phyloP scores from a whole-genome alignment of 2,113 vertebrate genomes.

The Gopherus evgoodei region DNA sequence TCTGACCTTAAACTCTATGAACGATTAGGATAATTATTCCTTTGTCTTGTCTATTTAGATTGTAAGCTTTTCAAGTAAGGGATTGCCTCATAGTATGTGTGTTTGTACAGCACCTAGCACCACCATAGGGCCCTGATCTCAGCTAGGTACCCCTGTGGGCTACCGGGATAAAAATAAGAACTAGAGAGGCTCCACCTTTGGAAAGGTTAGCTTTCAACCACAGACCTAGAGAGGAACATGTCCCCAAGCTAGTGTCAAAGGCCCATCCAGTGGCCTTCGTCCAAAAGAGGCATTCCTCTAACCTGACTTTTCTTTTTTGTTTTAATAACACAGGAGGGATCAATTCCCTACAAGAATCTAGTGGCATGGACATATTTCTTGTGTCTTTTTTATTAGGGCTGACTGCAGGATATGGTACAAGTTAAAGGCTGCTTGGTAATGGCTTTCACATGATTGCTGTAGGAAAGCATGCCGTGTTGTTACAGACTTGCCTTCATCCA shows the following conservation, averaged over 20 bases:
- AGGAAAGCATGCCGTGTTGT: conserved; percentile 31
- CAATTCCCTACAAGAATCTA: conserved; percentile 35
- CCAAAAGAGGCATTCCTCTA: neutral
- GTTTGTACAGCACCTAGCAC: neutral
- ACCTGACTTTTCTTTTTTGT: conserved; percentile 19
- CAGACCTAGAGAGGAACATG: rapidly evolving
- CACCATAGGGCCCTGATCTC: neutral
- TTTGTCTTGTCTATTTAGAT: neutral
- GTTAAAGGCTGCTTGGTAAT: conserved; percentile 60
- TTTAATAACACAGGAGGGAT: conserved; percentile 22
- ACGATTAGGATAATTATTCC: neutral
- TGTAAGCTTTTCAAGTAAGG: neutral
- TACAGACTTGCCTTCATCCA: conserved; percentile 56
- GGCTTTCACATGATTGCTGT: conserved; percentile 50
- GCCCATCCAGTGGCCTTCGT: neutral
- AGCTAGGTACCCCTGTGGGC: neutral
- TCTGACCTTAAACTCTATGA: neutral
- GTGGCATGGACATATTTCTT: neutral
- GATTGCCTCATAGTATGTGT: neutral
- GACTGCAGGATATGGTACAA: conserved; percentile 48
- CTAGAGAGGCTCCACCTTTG: neutral
- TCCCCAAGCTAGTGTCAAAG: neutral
- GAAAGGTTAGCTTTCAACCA: neutral
- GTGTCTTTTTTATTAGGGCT: conserved; percentile 50
- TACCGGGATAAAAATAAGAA: rapidly evolving